Conservation (phyloP, 1,140 invertebrate genomes). For the Hyphantria cunea region DNA sequence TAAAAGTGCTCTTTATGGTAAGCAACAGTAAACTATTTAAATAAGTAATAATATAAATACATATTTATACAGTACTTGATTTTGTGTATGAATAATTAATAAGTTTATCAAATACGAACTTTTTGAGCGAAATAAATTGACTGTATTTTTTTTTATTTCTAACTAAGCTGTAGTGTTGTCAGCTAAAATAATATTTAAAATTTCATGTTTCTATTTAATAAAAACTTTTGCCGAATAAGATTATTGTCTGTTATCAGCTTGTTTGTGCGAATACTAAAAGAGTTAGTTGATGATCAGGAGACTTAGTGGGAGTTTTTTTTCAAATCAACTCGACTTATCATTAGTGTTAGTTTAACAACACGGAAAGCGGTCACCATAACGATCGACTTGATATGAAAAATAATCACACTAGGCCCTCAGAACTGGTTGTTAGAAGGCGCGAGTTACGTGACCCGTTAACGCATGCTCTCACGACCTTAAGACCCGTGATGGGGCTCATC, state of each 20-base stretch:
- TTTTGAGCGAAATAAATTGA: not conserved
- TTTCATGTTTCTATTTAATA: no score
- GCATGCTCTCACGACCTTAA: not conserved
- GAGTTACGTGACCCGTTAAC: not conserved
- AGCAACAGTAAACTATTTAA: constrained; percentile 8
- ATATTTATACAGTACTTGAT: not conserved
- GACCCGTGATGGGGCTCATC: no score
- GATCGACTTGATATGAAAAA: not conserved
- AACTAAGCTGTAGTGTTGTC: not conserved
- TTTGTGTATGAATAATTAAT: not conserved
- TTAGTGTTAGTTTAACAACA: no score
- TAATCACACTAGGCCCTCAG: not conserved
- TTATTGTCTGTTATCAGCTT: no score
- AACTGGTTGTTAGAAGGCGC: not conserved
- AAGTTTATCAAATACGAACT: not conserved
- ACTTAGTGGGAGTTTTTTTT: no score
- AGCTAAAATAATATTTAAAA: no score
- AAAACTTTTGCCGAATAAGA: no score
- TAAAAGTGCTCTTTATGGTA: constrained; percentile 11
- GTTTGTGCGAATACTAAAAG: no score
- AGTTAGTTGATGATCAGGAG: no score
- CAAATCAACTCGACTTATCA: no score
- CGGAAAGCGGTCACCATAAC: not conserved
- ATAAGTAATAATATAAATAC: not conserved
- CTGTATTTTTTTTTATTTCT: not conserved